phyloP scores from a whole-genome alignment of 1,140 invertebrate species.

The Temnothorax longispinosus region DNA sequence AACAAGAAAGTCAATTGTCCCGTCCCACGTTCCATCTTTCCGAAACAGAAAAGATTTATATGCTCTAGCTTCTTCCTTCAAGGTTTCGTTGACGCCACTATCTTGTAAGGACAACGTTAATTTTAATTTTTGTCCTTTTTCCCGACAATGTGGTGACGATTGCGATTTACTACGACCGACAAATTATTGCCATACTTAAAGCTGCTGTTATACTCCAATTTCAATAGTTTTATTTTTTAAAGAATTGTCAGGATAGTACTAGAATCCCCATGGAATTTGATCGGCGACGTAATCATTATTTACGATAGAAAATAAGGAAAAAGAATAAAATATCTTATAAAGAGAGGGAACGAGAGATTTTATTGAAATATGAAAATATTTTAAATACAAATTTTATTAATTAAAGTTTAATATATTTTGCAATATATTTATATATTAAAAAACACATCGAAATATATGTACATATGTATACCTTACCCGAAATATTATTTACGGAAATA shows the following conservation, averaged over 20 bases:
- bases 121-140: constrained; percentile 2
- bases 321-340: background rate
- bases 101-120: background rate
- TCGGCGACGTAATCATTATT: background rate
- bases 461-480: too few relatives aligned
- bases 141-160: constrained; percentile 4
- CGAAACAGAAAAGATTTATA: background rate
- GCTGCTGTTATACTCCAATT: background rate
- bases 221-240: constrained; percentile 10
- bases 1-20: background rate
- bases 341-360: too few relatives aligned
- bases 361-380: too few relatives aligned
- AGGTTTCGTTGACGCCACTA: background rate
- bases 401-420: background rate
- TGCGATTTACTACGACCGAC: constrained; percentile 76
- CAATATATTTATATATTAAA: background rate
- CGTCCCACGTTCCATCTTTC: background rate
- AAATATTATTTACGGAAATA: background rate
- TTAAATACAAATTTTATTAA: background rate
- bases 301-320: background rate
- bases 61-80: background rate
- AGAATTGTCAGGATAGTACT: background rate
- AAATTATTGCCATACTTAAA: constrained; percentile 21
- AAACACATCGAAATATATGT: background rate
- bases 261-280: background rate